Evolutionary conservation across 2,113 vertebrate species (phyloP).

Genomic region (Mastomys coucha): DNA sequence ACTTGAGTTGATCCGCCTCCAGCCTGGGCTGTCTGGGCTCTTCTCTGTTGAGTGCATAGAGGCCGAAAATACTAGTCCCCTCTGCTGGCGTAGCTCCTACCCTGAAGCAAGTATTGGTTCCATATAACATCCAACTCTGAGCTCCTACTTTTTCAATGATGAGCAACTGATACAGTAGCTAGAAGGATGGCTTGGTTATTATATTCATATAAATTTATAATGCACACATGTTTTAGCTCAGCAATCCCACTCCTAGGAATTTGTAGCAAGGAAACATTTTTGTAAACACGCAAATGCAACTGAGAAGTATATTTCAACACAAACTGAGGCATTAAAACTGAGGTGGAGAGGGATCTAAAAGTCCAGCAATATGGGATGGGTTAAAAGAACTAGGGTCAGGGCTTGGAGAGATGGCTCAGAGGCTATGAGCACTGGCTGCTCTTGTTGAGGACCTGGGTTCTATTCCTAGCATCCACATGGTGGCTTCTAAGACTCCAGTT

Average conservation of each 20-base stretch:
- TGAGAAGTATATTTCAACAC: neutral
- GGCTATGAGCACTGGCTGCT: neutral
- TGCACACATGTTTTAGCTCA: neutral
- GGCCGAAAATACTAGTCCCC: neutral
- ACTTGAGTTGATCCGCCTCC: slow-evolving; percentile 42
- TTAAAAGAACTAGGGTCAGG: neutral
- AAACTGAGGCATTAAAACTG: neutral
- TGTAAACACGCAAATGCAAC: neutral
- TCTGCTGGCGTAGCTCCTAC: rapidly evolving
- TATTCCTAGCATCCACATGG: neutral
- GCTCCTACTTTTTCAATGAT: neutral
- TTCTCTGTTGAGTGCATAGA: neutral
- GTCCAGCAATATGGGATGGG: neutral
- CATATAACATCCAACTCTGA: neutral
- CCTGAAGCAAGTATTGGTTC: neutral
- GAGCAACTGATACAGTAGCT: neutral
- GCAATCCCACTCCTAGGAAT: neutral
- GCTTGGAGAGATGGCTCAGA: neutral
- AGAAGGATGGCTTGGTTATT: neutral
- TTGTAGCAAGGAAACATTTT: neutral
- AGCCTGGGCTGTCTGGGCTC: neutral
- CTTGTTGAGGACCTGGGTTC: neutral
- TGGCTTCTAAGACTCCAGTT: neutral
- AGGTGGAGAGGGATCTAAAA: neutral
- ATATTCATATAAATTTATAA: neutral